Conservation (phyloP, 2,113 vertebrate species). For the Acrocephalus arundinaceus region DNA sequence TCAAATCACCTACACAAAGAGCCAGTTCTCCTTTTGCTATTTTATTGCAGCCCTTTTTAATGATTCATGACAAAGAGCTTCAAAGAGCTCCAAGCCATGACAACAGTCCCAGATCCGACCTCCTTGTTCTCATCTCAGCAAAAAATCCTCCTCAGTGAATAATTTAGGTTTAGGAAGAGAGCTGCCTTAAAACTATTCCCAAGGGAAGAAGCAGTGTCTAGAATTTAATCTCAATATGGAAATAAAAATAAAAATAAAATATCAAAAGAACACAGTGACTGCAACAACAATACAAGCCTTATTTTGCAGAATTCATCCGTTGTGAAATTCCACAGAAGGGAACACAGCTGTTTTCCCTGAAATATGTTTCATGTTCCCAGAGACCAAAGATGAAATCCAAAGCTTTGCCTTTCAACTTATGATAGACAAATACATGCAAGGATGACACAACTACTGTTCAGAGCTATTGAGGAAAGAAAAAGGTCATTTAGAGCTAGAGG, state of each 20-base stretch:
- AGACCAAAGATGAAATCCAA: background rate
- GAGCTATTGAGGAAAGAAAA: background rate
- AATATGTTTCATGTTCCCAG: slow-evolving; percentile 16
- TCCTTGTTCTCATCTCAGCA: background rate
- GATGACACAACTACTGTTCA: slow-evolving; percentile 38
- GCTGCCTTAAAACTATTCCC: slow-evolving; percentile 23
- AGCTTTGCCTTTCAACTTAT: background rate
- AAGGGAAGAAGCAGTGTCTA: background rate
- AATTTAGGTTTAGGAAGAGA: slow-evolving; percentile 32
- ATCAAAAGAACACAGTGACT: background rate
- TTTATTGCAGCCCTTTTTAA: slow-evolving; percentile 28
- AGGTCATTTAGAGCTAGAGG: background rate
- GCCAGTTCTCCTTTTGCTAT: background rate
- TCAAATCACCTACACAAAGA: slow-evolving; percentile 33
- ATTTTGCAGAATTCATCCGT: background rate
- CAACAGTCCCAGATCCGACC: background rate
- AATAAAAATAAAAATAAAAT: slow-evolving; percentile 50
- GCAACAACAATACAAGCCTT: slow-evolving; percentile 29
- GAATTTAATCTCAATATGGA: slow-evolving; percentile 44
- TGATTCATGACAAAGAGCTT: slow-evolving; percentile 49
- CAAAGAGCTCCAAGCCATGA: slow-evolving; percentile 35
- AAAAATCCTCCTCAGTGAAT: slow-evolving; percentile 10
- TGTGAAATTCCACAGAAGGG: slow-evolving; percentile 34
- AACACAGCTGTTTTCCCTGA: slow-evolving; percentile 48
- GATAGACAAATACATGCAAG: background rate